Conservation (phyloP, 2,797 vertebrate species). For the Hydrolagus colliei region DNA sequence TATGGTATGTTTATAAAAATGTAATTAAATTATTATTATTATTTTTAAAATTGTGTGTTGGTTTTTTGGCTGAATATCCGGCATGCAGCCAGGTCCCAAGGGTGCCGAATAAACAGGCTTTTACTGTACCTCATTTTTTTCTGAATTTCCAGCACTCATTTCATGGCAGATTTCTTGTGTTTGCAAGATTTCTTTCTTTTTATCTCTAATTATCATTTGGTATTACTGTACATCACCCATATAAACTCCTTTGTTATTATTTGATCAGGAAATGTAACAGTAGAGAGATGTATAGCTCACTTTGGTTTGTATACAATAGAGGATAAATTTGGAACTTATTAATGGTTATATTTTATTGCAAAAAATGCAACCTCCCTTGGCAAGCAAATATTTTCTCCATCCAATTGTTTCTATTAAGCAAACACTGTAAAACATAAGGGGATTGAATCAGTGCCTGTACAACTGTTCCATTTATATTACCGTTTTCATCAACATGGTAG, state of each 20-base stretch:
- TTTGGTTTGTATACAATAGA: background rate
- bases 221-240: too few relatives aligned
- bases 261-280: background rate
- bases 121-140: too few relatives aligned
- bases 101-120: too few relatives aligned
- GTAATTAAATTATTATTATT: too few relatives aligned
- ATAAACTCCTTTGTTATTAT: background rate
- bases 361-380: background rate
- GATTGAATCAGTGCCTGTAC: background rate
- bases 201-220: too few relatives aligned
- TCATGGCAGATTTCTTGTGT: too few relatives aligned
- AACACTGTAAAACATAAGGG: background rate
- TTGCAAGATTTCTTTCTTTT: too few relatives aligned
- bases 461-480: background rate
- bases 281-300: background rate
- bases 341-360: background rate
- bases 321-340: background rate
- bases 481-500: background rate
- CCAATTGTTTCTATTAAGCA: background rate
- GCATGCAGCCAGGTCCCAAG: too few relatives aligned
- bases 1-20: too few relatives aligned
- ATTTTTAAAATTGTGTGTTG: too few relatives aligned
- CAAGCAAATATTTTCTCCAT: background rate
- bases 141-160: too few relatives aligned
- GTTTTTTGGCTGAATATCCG: too few relatives aligned